phyloP scores from a whole-genome alignment of 2,888 invertebrate species.

The Apodemia duryi region DNA sequence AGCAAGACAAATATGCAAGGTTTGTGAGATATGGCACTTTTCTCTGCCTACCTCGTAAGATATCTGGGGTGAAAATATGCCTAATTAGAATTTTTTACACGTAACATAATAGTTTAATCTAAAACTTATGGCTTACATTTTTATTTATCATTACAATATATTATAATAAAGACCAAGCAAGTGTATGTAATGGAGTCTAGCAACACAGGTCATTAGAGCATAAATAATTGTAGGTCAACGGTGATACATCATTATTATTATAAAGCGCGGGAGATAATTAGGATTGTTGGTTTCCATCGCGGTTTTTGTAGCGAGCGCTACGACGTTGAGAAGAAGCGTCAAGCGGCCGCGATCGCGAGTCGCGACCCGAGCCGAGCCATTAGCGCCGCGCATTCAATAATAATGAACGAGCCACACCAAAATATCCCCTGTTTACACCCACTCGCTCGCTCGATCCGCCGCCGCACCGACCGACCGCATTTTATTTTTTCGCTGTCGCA shows the following conservation, averaged over 20 bases:
- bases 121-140: no score
- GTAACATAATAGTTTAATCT: no score
- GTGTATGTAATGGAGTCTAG: not conserved
- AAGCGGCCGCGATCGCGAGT: conserved; percentile 38
- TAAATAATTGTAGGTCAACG: conserved; percentile 7
- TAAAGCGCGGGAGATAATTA: conserved; percentile 13
- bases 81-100: no score
- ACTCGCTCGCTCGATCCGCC: conserved; percentile 59
- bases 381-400: conserved; percentile 75
- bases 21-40: no score
- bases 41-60: no score
- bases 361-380: conserved; percentile 62
- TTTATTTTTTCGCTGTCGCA: conserved; percentile 80
- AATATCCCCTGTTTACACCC: conserved; percentile 79
- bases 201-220: conserved; percentile 4
- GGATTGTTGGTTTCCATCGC: conserved; percentile 8
- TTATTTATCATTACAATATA: not conserved
- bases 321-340: conserved; percentile 26
- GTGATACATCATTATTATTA: conserved; percentile 13
- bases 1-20: no score
- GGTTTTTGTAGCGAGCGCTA: conserved; percentile 10
- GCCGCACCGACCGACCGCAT: conserved; percentile 77
- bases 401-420: conserved; percentile 77
- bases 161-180: not conserved
- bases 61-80: no score